Evolutionary conservation across 2,888 invertebrate species (phyloP), one percentile per base, ranked within the genome.

Genomic region (Tanytarsus gracilentus): DNA sequence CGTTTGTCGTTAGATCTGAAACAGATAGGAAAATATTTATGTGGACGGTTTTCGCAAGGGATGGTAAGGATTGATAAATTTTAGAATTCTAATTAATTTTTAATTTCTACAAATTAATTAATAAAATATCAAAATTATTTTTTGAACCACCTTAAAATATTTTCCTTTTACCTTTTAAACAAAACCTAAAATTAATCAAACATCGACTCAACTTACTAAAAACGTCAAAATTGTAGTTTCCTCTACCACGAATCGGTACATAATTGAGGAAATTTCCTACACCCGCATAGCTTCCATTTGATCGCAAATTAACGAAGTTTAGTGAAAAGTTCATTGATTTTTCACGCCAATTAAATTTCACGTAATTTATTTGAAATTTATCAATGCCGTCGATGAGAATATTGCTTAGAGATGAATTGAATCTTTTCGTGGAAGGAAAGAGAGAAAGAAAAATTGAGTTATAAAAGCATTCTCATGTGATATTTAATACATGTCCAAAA

Each of bases 241-340:
- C 60, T 9, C 14, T 36, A 39, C 60, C 60, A 6, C 7, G 9
- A 14, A 60, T 48, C 11, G 49, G 60, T 16, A 60, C 14, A 21
- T 58, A 60, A 14, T 36, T 60, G 14, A 60, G 23, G 39, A 60
- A 60, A 36, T 50, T 60, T 49, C 60, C 60, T 8, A 8, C 16
- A 2, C 60, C 60, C 14, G 14, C 6, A 48, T 50, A 60, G 18
- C 33, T 33, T 23, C 60, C 60, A 5, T 50, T 49, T 8, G 25
- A 11, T 16, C 16, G 36, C 21, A 60, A 26, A 9, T 50, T 16
- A 36, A 18, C 11, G 26, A 60, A 60, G 9, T 36, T 50, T 16
- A 50, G 11, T 4, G 60, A 60, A 49, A 60, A 60, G 36, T 60
- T 50, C 49, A 60, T 50, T 4, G 60, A 60, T 60, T 27, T 30